Conservation (phyloP, 2,113 vertebrate species). For the Canis aureus region DNA sequence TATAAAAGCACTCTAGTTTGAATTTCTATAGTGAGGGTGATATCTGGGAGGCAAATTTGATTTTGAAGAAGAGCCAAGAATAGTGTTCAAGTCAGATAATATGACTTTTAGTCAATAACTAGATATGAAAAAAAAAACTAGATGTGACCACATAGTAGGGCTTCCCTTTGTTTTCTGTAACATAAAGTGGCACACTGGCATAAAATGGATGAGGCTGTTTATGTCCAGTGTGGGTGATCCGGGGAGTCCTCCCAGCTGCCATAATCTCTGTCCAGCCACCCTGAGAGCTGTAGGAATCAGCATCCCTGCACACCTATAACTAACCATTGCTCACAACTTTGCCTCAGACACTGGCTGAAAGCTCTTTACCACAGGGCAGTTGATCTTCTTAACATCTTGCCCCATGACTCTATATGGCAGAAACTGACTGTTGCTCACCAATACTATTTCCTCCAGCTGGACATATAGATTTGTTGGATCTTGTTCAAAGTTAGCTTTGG, state of each 20-base stretch:
- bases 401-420: background rate
- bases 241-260: background rate
- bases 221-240: background rate
- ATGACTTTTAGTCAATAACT: background rate
- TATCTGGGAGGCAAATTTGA: background rate
- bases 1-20: background rate
- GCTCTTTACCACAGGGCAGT: background rate
- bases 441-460: background rate
- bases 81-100: background rate
- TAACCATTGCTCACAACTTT: background rate
- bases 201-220: background rate
- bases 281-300: background rate
- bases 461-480: background rate
- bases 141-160: background rate
- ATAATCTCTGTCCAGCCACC: background rate
- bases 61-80: background rate
- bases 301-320: background rate
- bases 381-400: background rate
- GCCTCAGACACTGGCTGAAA: background rate
- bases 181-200: background rate
- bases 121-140: too few relatives aligned
- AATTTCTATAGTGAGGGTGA: background rate
- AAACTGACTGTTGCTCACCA: background rate
- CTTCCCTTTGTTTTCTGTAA: background rate
- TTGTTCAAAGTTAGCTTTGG: background rate